These are phyloP conservation scores for Spisula solida DNA, from an alignment of 2,888 invertebrate species.

Conservation along the genomic window DNA sequence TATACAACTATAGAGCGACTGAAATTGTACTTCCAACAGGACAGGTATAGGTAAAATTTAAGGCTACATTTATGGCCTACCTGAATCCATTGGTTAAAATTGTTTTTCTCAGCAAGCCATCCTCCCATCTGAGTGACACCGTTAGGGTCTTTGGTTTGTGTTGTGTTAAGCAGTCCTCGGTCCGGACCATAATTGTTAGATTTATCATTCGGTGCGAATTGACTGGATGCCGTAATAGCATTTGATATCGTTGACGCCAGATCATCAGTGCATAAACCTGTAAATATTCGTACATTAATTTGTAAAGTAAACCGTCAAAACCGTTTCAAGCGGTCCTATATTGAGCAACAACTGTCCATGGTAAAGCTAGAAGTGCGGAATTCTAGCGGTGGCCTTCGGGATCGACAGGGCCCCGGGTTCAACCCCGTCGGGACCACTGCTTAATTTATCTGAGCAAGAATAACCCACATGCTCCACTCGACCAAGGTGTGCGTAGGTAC, in stretches of 20 bases:
- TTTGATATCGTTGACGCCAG: slow-evolving; percentile 28
- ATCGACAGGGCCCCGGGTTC: too few species aligned
- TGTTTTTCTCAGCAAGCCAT: slow-evolving; percentile 73
- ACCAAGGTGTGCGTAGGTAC: too few species aligned
- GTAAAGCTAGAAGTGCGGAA: too few species aligned
- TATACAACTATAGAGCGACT: too few species aligned
- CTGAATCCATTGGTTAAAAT: slow-evolving; percentile 75
- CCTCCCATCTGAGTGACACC: slow-evolving; percentile 73
- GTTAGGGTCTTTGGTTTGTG: slow-evolving; percentile 66
- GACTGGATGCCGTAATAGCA: slow-evolving; percentile 64
- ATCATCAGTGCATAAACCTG: slow-evolving; percentile 66
- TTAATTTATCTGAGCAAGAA: too few species aligned
- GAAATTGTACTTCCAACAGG: too few species aligned
- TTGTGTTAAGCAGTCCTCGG: slow-evolving; percentile 65
- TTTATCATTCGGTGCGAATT: slow-evolving; percentile 63
- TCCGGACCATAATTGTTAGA: slow-evolving; percentile 66
- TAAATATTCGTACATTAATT: not conserved
- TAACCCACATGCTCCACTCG: too few species aligned
- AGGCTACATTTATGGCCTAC: slow-evolving; percentile 33
- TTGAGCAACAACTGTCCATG: too few species aligned
- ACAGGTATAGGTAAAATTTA: too few species aligned
- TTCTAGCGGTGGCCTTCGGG: too few species aligned
- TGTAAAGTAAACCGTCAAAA: too few species aligned
- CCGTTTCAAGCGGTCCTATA: not conserved
- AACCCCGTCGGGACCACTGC: too few species aligned